phyloP scores from a whole-genome alignment of 2,888 invertebrate species.

The Sclerodermus sp. region DNA sequence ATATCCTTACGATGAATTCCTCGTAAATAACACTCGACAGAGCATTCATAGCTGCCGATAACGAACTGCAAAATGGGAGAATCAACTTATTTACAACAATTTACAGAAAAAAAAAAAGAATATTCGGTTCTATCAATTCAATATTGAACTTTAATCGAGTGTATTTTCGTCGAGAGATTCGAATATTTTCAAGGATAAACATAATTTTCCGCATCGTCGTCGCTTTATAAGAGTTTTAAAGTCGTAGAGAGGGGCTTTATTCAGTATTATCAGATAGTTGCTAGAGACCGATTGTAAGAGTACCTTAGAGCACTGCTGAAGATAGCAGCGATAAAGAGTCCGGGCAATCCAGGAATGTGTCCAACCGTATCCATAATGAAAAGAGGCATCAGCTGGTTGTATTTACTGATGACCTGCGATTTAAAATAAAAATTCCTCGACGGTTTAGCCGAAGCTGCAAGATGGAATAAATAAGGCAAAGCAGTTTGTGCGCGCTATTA shows the following conservation, averaged over 20 bases:
- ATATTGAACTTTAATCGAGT: too few relatives aligned
- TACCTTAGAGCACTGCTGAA: constrained; percentile 71
- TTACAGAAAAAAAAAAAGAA: neutral
- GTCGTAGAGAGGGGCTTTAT: too few relatives aligned
- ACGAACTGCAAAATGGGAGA: neutral
- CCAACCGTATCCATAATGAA: constrained; percentile 70
- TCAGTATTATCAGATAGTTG: neutral
- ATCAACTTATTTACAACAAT: neutral
- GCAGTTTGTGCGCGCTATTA: too few relatives aligned
- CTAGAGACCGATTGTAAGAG: neutral
- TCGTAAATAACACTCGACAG: constrained; percentile 66
- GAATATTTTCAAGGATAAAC: neutral
- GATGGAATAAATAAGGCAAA: too few relatives aligned
- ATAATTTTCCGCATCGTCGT: neutral
- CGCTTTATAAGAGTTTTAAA: too few relatives aligned
- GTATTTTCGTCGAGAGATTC: too few relatives aligned
- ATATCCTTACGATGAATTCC: constrained; percentile 63
- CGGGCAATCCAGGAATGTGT: constrained; percentile 69
- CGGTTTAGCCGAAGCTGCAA: too few relatives aligned
- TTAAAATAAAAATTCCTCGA: neutral
- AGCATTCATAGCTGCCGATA: constrained; percentile 59
- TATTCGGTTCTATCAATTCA: neutral
- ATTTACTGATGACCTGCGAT: constrained; percentile 26
- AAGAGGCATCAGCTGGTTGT: constrained; percentile 66
- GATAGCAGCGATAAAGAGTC: constrained; percentile 72